Conservation (phyloP, 2,113 vertebrate species). For the Scartelaos histophorus region DNA sequence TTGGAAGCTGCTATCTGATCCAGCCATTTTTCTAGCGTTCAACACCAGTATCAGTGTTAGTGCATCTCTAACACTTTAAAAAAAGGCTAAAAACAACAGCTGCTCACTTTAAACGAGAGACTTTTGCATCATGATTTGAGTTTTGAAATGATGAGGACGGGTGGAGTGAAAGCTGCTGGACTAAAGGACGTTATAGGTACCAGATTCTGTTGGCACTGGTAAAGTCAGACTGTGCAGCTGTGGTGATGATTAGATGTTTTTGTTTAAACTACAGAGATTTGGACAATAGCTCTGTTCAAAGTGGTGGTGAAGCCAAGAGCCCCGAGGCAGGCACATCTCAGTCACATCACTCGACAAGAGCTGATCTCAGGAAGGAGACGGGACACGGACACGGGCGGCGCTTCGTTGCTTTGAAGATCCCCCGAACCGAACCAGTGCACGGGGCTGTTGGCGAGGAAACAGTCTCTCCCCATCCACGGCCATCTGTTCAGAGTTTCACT, state of each 20-base stretch:
- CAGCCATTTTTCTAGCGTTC: too few relatives aligned
- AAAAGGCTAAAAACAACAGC: neutral
- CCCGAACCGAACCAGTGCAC: slow-evolving; percentile 24
- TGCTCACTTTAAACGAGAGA: neutral
- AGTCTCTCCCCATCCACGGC: slow-evolving; percentile 17
- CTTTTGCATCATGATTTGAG: neutral
- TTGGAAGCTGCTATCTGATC: too few relatives aligned
- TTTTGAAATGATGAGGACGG: neutral
- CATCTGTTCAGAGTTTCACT: slow-evolving; percentile 37
- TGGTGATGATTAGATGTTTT: slow-evolving; percentile 76
- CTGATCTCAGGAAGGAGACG: slow-evolving; percentile 18
- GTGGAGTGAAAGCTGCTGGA: neutral
- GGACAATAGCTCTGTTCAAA: slow-evolving; percentile 32
- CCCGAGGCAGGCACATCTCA: slow-evolving; percentile 19
- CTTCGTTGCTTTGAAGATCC: slow-evolving; percentile 52
- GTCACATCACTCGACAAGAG: slow-evolving; percentile 35
- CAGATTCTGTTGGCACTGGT: neutral
- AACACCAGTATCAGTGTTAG: too few relatives aligned
- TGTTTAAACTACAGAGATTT: slow-evolving; percentile 58
- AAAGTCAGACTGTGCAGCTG: slow-evolving; percentile 24
- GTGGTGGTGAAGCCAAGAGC: slow-evolving; percentile 9
- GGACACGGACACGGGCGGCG: slow-evolving; percentile 14
- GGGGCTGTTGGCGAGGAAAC: slow-evolving; percentile 16
- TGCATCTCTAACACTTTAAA: too few relatives aligned
- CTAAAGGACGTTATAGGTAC: neutral